Conservation (phyloP, 1,140 invertebrate genomes). For the Ostrea denselamellosa region DNA sequence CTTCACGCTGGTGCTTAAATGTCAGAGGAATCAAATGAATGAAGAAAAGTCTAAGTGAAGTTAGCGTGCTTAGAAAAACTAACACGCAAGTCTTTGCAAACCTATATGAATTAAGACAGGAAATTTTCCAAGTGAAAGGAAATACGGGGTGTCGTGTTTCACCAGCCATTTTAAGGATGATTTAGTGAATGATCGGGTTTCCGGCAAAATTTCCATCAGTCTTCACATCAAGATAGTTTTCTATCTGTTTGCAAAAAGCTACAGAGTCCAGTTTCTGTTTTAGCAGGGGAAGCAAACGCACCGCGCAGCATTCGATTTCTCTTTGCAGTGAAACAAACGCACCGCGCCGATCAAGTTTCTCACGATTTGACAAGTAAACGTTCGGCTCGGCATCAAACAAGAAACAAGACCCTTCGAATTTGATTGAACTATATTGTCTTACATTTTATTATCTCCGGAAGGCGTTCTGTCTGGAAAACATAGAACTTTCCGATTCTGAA, state of each 20-base stretch:
- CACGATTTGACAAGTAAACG: conserved; percentile 20
- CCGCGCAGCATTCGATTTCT: conserved; percentile 3
- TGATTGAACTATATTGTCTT: conserved; percentile 30
- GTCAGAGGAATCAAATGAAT: background rate
- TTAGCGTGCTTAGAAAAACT: background rate
- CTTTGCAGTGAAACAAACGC: background rate
- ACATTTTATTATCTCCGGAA: conserved; percentile 39
- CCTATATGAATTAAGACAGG: conserved; percentile 4
- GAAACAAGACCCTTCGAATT: conserved; percentile 20
- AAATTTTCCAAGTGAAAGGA: conserved; percentile 47
- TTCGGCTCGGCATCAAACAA: conserved; percentile 25
- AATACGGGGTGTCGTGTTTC: background rate
- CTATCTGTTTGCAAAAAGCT: background rate
- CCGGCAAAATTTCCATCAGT: conserved; percentile 5
- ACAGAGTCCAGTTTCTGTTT: background rate
- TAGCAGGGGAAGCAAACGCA: conserved; percentile 12
- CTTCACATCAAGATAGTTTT: background rate
- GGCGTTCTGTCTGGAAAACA: conserved; percentile 7
- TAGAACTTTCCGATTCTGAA: background rate
- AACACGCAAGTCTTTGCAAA: conserved; percentile 35
- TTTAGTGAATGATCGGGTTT: background rate
- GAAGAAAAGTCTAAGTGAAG: background rate
- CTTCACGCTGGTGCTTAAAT: background rate
- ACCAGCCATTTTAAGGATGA: conserved; percentile 31
- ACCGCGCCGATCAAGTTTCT: conserved; percentile 19